Evolutionary conservation across 2,797 vertebrate genomes (phyloP).

Genomic region (Hoplostethus mediterraneus): DNA sequence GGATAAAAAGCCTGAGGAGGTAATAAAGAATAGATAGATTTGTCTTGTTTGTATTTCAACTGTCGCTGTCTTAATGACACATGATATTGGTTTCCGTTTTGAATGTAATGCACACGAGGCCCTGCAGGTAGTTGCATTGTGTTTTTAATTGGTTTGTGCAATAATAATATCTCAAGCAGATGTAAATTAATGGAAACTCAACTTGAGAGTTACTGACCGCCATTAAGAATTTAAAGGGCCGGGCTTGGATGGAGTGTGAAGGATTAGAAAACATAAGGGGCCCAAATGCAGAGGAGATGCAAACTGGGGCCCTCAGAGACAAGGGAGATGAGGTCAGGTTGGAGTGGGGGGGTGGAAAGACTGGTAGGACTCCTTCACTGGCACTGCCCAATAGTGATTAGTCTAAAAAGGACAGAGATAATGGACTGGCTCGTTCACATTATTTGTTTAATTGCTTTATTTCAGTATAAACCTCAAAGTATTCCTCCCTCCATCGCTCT

Average conservation of each 20-base stretch:
- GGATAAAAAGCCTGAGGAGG: conserved; percentile 80
- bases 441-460: neutral
- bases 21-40: conserved; percentile 85
- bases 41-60: conserved; percentile 79
- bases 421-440: neutral
- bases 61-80: conserved; percentile 71
- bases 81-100: conserved; percentile 68
- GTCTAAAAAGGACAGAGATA: conserved; percentile 42
- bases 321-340: conserved; percentile 37
- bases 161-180: conserved; percentile 74
- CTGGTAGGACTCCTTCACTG: conserved; percentile 7
- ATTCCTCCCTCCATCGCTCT: neutral
- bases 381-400: conserved; percentile 5
- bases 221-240: conserved; percentile 96
- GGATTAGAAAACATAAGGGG: conserved; percentile 91
- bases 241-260: conserved; percentile 86
- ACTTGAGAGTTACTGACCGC: conserved; percentile 80
- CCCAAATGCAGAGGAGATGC: conserved; percentile 75
- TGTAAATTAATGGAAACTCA: conserved; percentile 74
- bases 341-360: conserved; percentile 3
- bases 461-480: neutral
- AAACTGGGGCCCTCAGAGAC: conserved; percentile 74
- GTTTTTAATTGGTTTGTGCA: conserved; percentile 75
- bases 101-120: conserved; percentile 69
- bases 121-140: conserved; percentile 66